Evolutionary conservation across 2,797 vertebrate species (phyloP), one percentile per base, ranked within the genome.

Genomic region (Rallus crepitans): DNA sequence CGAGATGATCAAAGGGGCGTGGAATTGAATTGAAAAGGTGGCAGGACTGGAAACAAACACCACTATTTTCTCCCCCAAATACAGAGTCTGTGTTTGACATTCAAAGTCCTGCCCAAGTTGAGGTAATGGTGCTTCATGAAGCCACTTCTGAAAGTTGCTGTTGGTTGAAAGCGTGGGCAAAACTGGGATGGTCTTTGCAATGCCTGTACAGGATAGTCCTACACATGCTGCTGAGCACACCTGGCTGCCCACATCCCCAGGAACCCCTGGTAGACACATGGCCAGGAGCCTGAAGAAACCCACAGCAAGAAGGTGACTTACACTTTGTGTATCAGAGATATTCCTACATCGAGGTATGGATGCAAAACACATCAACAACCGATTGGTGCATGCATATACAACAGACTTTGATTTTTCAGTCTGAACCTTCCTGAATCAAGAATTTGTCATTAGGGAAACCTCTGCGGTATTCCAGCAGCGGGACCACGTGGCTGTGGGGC

Each of bases 251-350:
- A 0, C 4, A 0, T 48, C n/a, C 52, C 39, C 35, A 18, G 12
- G 8, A 14, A 57, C 25, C 18, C 47, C 21, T 3, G 0, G 15
- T 10, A 33, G 35, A 61, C 27, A 30, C 2, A 0, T 0, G 1
- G 40, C 40, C 48, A 52, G 21, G 55, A 86, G 69, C 61, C 40
- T 53, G 60, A 60, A 53, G 37, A 59, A 40, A 10, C n/a, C 39
- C 25, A 39, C 28, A 14, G 28, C 1, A 1, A 31, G 68, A 61
- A 37, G 60, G 31, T 15, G 53, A 61, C 47, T 52, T 30, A 40
- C 27, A 37, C 64, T n/a, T 76, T 42, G 21, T 6, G 1, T 2
- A 5, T 12, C 63, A 21, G 25, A 52, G 60, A 25, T 63, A 57
- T 33, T 19, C 28, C 71, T 33, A 5, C 24, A 9, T 5, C 0